Conservation (phyloP, 2,113 vertebrate genomes). For the Elgaria multicarinata region DNA sequence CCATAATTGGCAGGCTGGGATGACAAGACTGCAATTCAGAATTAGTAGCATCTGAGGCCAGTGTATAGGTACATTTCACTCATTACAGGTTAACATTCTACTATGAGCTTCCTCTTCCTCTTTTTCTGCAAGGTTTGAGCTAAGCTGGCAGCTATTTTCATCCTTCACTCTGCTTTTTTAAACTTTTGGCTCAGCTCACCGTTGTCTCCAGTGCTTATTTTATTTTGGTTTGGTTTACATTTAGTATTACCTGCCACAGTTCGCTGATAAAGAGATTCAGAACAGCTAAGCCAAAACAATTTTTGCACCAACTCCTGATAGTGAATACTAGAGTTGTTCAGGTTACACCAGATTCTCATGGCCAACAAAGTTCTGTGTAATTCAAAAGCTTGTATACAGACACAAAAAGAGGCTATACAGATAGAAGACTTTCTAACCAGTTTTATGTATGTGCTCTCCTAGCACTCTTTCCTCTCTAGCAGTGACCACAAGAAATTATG, state of each 20-base stretch:
- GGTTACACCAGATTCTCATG: neutral
- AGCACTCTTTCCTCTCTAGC: slow-evolving; percentile 49
- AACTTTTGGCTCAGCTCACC: neutral
- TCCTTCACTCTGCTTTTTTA: slow-evolving; percentile 5
- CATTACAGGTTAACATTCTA: neutral
- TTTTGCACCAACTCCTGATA: neutral
- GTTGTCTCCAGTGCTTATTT: neutral
- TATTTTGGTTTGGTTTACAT: slow-evolving; percentile 46
- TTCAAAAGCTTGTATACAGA: neutral
- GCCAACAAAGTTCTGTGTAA: neutral
- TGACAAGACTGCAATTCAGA: neutral
- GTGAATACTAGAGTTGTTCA: neutral
- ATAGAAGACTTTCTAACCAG: neutral
- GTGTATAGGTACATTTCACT: slow-evolving; percentile 19
- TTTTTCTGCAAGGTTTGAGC: slow-evolving; percentile 17
- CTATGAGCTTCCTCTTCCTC: neutral
- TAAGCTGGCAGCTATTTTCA: slow-evolving; percentile 19
- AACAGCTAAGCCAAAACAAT: neutral
- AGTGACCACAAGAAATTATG: slow-evolving; percentile 47
- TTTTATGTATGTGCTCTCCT: neutral
- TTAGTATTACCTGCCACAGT: slow-evolving; percentile 37
- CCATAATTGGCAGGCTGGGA: too few species aligned
- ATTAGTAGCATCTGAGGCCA: neutral
- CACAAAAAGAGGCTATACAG: neutral
- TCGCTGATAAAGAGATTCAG: neutral